Evolutionary conservation across 2,888 invertebrate genomes (phyloP).

Genomic region (Microchrysa polita): DNA sequence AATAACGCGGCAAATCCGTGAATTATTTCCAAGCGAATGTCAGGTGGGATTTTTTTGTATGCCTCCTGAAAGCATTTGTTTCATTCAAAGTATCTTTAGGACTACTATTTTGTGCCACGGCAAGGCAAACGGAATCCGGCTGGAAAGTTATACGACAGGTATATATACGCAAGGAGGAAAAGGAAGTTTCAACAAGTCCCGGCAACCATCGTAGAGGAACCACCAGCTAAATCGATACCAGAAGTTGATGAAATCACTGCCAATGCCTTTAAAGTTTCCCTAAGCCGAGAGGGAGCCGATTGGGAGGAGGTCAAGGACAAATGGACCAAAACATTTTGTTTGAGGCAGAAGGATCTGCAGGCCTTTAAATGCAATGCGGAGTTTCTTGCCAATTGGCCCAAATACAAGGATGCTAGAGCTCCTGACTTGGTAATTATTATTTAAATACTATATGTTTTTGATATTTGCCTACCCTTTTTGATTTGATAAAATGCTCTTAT

Average conservation of each 20-base stretch:
- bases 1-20: too few species aligned
- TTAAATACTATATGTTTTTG: too few species aligned
- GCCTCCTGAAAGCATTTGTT: too few species aligned
- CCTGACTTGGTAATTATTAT: conserved; percentile 42
- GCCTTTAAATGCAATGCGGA: conserved; percentile 8
- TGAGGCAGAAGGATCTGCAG: conserved; percentile 45
- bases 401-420: conserved; percentile 45
- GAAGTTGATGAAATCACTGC: neutral
- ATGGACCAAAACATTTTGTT: conserved; percentile 46
- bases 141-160: neutral
- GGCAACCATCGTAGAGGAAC: neutral
- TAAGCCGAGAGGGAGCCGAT: conserved; percentile 43
- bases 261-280: conserved; percentile 37
- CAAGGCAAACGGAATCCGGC: neutral
- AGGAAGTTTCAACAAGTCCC: neutral
- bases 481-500: too few species aligned
- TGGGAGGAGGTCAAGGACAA: conserved; percentile 49
- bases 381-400: conserved; percentile 46
- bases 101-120: neutral
- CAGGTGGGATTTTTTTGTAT: too few species aligned
- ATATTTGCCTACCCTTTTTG: too few species aligned
- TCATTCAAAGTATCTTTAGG: too few species aligned
- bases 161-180: neutral
- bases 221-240: neutral
- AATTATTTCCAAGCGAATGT: too few species aligned